phyloP scores from a whole-genome alignment of 2,113 vertebrate species.

The Pontoporia blainvillei region DNA sequence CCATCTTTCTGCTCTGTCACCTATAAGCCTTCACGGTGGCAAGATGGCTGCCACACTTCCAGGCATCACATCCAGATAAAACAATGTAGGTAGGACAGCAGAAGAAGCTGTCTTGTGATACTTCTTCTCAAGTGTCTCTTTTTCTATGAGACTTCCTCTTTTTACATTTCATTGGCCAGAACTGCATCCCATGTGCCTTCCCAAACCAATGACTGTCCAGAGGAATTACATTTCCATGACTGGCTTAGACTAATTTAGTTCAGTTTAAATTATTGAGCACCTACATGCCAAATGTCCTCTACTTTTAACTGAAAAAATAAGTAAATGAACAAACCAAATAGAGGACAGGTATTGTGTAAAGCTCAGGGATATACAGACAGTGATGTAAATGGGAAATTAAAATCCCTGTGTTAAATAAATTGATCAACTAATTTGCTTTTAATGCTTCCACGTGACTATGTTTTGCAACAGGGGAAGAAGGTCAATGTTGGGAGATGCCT shows the following conservation, averaged over 20 bases:
- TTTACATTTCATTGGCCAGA: neutral
- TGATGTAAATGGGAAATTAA: neutral
- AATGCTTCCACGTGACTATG: neutral
- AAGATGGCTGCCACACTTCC: neutral
- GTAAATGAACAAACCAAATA: neutral
- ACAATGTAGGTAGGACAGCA: neutral
- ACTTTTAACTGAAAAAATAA: neutral
- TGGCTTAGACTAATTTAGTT: neutral
- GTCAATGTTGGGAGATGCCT: neutral
- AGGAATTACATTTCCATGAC: neutral
- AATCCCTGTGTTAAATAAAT: neutral
- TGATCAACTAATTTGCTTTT: neutral
- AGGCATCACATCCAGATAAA: neutral
- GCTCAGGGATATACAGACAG: neutral
- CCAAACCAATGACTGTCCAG: neutral
- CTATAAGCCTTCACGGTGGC: neutral
- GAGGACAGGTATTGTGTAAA: neutral
- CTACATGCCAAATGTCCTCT: neutral
- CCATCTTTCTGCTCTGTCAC: neutral
- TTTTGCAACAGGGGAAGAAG: neutral
- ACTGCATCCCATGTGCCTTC: neutral
- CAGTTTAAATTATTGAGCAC: neutral
- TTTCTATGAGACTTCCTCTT: neutral
- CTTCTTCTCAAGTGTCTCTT: neutral
- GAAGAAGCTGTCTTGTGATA: neutral